phyloP scores from a whole-genome alignment of 2,113 vertebrate genomes.

The Turdus rufiventris region DNA sequence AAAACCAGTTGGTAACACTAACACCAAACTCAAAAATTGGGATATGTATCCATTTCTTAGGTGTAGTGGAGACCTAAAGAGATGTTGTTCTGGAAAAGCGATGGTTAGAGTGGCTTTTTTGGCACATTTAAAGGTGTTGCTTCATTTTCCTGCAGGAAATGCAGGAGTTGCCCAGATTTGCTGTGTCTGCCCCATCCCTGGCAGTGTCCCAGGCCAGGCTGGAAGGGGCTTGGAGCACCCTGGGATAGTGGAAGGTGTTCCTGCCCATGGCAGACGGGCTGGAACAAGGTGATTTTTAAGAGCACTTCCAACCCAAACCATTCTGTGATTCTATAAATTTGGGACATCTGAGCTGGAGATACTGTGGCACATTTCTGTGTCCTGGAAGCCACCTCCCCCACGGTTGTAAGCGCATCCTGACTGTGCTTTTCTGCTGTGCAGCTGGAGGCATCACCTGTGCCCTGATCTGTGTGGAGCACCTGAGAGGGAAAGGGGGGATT shows the following conservation, averaged over 20 bases:
- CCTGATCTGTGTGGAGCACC: neutral
- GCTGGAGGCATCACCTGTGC: neutral
- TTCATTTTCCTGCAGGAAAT: neutral
- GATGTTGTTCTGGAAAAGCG: neutral
- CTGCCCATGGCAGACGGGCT: neutral
- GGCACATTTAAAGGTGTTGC: neutral
- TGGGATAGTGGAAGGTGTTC: neutral
- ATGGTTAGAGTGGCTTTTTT: neutral
- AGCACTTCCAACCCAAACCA: neutral
- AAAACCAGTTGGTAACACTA: neutral
- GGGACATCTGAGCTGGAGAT: neutral
- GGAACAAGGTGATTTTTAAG: neutral
- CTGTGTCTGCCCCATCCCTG: neutral
- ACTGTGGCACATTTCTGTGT: neutral
- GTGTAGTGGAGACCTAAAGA: neutral
- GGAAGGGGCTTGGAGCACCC: neutral
- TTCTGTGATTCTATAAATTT: neutral
- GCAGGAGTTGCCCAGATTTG: neutral
- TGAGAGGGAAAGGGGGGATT: rapidly evolving
- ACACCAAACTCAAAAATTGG: neutral
- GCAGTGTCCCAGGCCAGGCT: neutral
- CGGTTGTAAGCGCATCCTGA: neutral
- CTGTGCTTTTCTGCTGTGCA: neutral
- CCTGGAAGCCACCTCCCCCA: neutral
- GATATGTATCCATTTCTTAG: neutral